These are phyloP conservation scores for Machaerirhynchus nigripectus DNA, from an alignment of 2,113 vertebrate species.

Conservation along the genomic window DNA sequence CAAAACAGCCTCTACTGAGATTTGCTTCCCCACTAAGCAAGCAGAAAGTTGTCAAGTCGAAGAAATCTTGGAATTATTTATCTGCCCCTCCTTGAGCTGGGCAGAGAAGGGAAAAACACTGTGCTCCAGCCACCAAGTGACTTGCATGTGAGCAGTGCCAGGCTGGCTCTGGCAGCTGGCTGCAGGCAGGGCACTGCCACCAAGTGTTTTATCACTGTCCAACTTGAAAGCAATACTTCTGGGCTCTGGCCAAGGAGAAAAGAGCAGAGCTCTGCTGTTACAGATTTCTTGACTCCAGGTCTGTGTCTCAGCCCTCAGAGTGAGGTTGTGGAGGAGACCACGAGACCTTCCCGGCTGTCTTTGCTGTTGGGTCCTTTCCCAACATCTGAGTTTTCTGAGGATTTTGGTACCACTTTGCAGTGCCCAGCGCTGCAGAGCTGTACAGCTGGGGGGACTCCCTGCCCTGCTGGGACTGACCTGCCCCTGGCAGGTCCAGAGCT, in stretches of 20 bases:
- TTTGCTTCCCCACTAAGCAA: not conserved
- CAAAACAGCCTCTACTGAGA: not conserved
- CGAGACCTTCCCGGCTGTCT: not conserved
- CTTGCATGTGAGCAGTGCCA: not conserved
- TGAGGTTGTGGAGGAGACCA: not conserved
- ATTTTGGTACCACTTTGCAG: accelerated
- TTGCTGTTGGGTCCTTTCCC: not conserved
- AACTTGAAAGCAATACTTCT: constrained; percentile 1
- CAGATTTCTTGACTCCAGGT: not conserved
- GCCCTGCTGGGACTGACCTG: not conserved
- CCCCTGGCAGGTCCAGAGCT: not conserved
- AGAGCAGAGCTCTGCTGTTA: constrained; percentile 2
- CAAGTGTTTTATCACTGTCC: constrained; percentile 22
- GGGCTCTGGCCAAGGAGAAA: not conserved
- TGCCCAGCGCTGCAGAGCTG: not conserved
- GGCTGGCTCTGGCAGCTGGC: constrained; percentile 26
- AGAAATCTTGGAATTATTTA: not conserved
- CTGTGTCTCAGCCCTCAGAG: not conserved
- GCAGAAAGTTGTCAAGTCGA: not conserved
- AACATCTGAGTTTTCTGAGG: accelerated
- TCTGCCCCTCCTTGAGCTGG: not conserved
- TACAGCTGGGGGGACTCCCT: accelerated
- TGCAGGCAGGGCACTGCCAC: constrained; percentile 11
- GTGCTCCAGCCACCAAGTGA: not conserved
- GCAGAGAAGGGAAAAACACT: not conserved